A percentile compares a stretch with the other conserved stretches of the same genome.
Evolutionary conservation across 2,797 vertebrate species (phyloP).

Genomic region (Neosilurus mollespiculum): DNA sequence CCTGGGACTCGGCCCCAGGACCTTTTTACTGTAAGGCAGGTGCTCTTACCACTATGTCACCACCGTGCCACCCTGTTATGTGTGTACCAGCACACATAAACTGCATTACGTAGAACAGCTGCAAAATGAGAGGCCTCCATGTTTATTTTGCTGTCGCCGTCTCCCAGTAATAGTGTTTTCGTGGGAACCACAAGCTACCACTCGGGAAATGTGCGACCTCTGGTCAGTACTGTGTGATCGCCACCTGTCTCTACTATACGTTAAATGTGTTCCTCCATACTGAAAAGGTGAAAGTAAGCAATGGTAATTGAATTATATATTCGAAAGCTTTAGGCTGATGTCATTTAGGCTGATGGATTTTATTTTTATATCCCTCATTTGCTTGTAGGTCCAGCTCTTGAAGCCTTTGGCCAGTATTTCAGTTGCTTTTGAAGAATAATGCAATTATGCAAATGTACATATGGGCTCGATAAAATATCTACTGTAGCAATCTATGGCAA

Average conservation of each 20-base stretch:
- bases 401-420: not conserved
- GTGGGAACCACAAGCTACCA: not conserved
- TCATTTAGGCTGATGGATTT: not conserved
- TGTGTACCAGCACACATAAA: not conserved
- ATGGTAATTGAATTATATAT: not conserved
- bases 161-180: not conserved
- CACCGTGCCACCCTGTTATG: not conserved
- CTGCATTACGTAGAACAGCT: not conserved
- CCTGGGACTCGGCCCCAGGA: too few relatives aligned
- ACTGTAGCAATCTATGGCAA: not conserved
- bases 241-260: too few relatives aligned
- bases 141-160: not conserved
- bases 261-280: not conserved
- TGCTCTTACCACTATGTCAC: too few relatives aligned
- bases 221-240: not conserved
- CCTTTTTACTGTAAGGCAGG: too few relatives aligned
- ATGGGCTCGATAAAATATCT: not conserved
- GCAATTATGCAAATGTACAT: slow-evolving; percentile 2
- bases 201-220: too few relatives aligned
- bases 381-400: not conserved
- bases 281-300: not conserved
- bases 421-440: not conserved
- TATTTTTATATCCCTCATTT: slow-evolving; percentile 17
- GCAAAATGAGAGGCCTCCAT: not conserved
- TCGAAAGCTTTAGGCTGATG: not conserved